phyloP scores from a whole-genome alignment of 2,888 invertebrate genomes.

The Eristalis intricaria region DNA sequence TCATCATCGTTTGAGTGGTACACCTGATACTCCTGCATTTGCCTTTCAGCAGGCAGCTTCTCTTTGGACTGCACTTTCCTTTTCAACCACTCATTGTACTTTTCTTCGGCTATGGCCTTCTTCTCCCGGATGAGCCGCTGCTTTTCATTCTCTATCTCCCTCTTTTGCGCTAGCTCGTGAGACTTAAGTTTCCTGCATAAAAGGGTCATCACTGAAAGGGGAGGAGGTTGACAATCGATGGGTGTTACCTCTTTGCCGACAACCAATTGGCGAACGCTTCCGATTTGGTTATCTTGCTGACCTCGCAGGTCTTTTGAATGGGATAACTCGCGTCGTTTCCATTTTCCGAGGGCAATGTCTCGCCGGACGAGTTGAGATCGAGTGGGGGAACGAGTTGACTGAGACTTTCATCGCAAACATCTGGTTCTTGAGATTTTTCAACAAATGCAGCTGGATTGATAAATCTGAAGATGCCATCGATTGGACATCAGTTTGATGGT shows the following conservation, averaged over 20 bases:
- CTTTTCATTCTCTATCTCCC: conserved; percentile 72
- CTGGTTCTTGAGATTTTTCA: conserved; percentile 65
- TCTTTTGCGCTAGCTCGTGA: conserved; percentile 73
- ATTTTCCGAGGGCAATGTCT: conserved; percentile 54
- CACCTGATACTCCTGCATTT: conserved; percentile 39
- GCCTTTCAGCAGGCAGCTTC: conserved; percentile 15
- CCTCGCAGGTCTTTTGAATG: conserved; percentile 74
- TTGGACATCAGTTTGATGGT: neutral
- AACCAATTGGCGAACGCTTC: conserved; percentile 78
- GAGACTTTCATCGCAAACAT: conserved; percentile 46
- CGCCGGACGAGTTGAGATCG: conserved; percentile 75
- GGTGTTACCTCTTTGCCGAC: conserved; percentile 75
- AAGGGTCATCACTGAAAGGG: neutral
- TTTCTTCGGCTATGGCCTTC: conserved; percentile 74
- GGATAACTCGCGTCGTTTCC: conserved; percentile 66
- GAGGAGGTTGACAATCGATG: neutral
- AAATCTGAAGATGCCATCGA: conserved; percentile 61
- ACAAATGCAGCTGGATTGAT: conserved; percentile 74
- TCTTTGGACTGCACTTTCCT: conserved; percentile 72
- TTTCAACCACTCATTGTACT: conserved; percentile 77
- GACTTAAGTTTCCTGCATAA: conserved; percentile 72
- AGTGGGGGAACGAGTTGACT: conserved; percentile 75
- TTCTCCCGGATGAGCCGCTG: conserved; percentile 73
- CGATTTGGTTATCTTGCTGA: conserved; percentile 74
- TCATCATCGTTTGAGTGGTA: conserved; percentile 59